Evolutionary conservation across 2,113 vertebrate species (phyloP), one percentile per base, ranked within the genome.

Genomic region (Bettongia penicillata): DNA sequence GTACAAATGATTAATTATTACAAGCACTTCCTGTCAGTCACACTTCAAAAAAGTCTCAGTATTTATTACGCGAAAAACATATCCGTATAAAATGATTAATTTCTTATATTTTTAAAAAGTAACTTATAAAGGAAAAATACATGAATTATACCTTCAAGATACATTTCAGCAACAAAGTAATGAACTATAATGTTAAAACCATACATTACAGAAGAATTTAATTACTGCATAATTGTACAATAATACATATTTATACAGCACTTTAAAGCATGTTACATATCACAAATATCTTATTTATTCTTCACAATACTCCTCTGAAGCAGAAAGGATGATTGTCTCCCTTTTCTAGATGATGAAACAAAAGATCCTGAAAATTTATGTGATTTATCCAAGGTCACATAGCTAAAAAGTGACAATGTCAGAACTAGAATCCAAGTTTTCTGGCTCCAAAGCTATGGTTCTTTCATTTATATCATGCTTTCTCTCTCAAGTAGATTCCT

Each of bases 1-100:
- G 48, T 25, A 12, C 53, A 90, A 51, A 68, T 92, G 51, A 97
- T 23, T 90, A 89, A 53, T 68, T 49, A 93, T 90, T 31, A 37
- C 51, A 51, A 77, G 16, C 14, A 43, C 37, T 77, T 77, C 37
- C 37, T 77, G 37, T 22, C 31, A 68, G 31, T 68, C 25, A 43
- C 16, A 77, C 6, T 22, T 77, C 31, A 16, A 77, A 61, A 68
- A 77, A 77, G n/a, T n/a, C 16, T 77, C 6, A 77, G 11, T 68
- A 68, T 68, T n/a, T 77, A n/a, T 43, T 43, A 43, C 43, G 22
- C 8, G n/a, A 77, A 43, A 77, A 43, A 43, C n/a, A 77, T 43
- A 22, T n/a, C n/a, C n/a, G 26, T 19, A 77, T n/a, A 77, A 77
- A 77, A 77, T n/a, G 61, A n/a, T 77, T 77, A 77, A 14, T 77